Base-by-base conservation (phyloP, 2,888 invertebrate species). In the Nasonia oneida region DNA sequence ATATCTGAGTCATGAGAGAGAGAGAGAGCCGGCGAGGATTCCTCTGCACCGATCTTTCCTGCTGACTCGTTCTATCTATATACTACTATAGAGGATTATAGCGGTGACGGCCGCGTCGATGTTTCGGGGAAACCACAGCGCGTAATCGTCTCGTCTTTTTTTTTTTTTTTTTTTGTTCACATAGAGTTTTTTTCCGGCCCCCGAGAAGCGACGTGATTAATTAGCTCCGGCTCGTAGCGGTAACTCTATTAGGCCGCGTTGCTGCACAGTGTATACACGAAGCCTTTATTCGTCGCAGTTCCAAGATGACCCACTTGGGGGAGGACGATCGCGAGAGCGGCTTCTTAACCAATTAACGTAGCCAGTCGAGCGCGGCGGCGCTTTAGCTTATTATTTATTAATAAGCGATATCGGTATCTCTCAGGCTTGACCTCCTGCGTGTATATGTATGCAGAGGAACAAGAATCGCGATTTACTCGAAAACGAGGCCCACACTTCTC, bases 341-440 rank as follows among this genome's bases (percentile, higher is more conserved):
- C 61, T 50, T 75, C 73, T 8, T 42, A 57, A 64, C 67, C 80
- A 84, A 84, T 84, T 84, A 81, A 81, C 76, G 47, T 37, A 0
- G 29, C 42, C 23, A n/a, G 42, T 67, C 57, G 67, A 80, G 75
- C 84, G 81, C 71, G 53, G 67, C 37, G n/a, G 42, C 57, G 42
- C 53, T n/a, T 61, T 71, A 71, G 23, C 76, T 18, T 78, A 64
- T 57, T 47, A 73, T 83, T 84, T 64, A 84, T 84, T 84, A 79
- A 84, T 79, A 73, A 42, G 12, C 33, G 47, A 47, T 47, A 29
- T 29, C 42, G 37, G 37, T 37, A 37, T 47, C 47, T 47, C n/a
- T 15, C 6, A n/a, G 3, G 57, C 47, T 12, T 47, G 47, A 47
- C 47, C 47, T 47, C 47, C 10, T 12, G 47, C 10, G 2, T 47